Percentiles rank a stretch among this genome's conserved stretches.
These are phyloP conservation scores for Eupithecia inturbata DNA, from an alignment of 2,888 invertebrate species.

Conservation along the genomic window DNA sequence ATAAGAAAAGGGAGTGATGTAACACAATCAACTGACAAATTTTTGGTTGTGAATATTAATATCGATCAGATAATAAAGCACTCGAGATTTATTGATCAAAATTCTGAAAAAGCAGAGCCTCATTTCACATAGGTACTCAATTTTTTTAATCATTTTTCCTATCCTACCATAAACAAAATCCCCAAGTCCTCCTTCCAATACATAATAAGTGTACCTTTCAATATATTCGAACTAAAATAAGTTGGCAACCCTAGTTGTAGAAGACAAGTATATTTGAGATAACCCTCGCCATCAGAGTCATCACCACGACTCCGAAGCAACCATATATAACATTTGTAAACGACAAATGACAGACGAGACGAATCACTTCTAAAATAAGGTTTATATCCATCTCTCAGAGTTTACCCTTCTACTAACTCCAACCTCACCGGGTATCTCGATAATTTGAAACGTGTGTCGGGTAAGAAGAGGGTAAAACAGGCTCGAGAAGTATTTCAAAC, in stretches of 20 bases:
- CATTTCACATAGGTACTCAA: background rate
- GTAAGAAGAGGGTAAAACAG: slow-evolving; percentile 21
- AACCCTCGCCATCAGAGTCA: too few species aligned
- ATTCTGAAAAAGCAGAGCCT: too few species aligned
- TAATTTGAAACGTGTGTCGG: slow-evolving; percentile 34
- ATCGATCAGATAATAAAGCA: too few species aligned
- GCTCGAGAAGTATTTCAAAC: slow-evolving; percentile 26
- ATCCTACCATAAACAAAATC: too few species aligned
- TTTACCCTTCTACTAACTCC: background rate
- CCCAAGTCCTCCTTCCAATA: too few species aligned
- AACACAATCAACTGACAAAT: background rate
- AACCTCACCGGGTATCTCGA: slow-evolving; percentile 21
- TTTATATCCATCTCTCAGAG: background rate
- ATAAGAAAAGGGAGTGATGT: background rate
- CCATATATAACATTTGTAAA: slow-evolving; percentile 24
- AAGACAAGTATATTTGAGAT: too few species aligned
- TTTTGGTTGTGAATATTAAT: background rate
- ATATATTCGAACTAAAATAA: too few species aligned
- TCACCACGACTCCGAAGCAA: too few species aligned
- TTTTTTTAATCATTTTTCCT: too few species aligned
- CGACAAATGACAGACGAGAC: slow-evolving; percentile 15
- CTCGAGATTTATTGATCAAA: too few species aligned
- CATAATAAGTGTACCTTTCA: too few species aligned
- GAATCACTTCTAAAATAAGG: background rate
- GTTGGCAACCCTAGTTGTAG: too few species aligned